Conservation (phyloP, 2,888 invertebrate species). For the Drosophila aldrichi region DNA sequence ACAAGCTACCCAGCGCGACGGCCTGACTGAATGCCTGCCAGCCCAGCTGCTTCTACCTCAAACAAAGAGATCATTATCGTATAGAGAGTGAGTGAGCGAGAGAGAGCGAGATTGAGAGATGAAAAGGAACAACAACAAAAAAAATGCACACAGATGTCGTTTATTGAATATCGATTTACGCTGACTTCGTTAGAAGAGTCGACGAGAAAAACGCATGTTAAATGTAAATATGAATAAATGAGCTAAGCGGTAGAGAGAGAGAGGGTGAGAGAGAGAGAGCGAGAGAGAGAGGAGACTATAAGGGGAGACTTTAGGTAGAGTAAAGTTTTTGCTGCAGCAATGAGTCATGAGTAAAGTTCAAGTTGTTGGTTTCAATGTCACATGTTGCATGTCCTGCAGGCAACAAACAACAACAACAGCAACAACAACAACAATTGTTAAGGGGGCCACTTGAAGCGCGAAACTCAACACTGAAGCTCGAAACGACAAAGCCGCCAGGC, state of each 20-base stretch:
- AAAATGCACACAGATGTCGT: slow-evolving; percentile 82
- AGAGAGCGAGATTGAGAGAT: neutral
- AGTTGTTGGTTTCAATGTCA: slow-evolving; percentile 76
- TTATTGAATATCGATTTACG: slow-evolving; percentile 83
- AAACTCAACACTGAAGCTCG: slow-evolving; percentile 64
- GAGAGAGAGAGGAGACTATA: too few species aligned
- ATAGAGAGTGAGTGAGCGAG: neutral
- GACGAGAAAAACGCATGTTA: slow-evolving; percentile 65
- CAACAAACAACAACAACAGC: slow-evolving; percentile 14
- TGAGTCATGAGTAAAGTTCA: slow-evolving; percentile 38
- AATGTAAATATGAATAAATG: slow-evolving; percentile 81
- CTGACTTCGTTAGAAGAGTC: slow-evolving; percentile 69
- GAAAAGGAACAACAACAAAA: slow-evolving; percentile 5
- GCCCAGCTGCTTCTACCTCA: slow-evolving; percentile 38
- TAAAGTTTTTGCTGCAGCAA: neutral
- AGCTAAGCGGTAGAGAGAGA: slow-evolving; percentile 35
- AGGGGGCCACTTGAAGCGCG: slow-evolving; percentile 71
- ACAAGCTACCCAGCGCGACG: slow-evolving; percentile 26
- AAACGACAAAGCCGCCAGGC: slow-evolving; percentile 46
- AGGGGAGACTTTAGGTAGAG: slow-evolving; percentile 2
- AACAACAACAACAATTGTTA: neutral
- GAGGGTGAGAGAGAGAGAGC: neutral
- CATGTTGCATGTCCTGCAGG: slow-evolving; percentile 76
- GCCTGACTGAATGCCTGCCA: neutral
- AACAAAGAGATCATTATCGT: slow-evolving; percentile 78